Conservation (phyloP, 1,140 invertebrate species). For the Neodiprion fabricii region DNA sequence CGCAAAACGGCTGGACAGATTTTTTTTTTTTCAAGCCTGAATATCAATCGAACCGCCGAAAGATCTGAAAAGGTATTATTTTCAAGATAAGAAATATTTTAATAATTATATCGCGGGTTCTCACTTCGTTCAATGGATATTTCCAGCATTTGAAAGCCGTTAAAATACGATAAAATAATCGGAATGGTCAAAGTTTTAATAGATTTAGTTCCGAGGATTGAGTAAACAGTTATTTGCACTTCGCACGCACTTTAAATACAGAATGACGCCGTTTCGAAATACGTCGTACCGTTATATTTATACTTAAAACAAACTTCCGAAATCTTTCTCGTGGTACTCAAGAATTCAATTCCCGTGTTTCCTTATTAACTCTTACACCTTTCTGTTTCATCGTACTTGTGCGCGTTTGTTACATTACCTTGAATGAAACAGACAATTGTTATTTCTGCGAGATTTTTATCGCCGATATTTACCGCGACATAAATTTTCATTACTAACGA, state of each 20-base stretch:
- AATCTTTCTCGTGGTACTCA: too few relatives aligned
- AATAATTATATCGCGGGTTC: neutral
- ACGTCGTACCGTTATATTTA: too few relatives aligned
- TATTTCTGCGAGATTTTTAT: too few relatives aligned
- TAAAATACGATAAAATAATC: constrained; percentile 25
- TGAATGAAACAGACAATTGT: too few relatives aligned
- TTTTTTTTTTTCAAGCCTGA: neutral
- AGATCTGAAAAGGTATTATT: neutral
- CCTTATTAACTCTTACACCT: neutral
- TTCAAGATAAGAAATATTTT: neutral
- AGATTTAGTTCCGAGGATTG: constrained; percentile 24
- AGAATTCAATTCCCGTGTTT: too few relatives aligned
- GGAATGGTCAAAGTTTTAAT: constrained; percentile 25
- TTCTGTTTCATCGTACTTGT: constrained; percentile 21
- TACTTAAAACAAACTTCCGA: too few relatives aligned
- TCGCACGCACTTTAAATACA: constrained; percentile 10
- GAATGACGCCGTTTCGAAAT: neutral
- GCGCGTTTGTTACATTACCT: constrained; percentile 5
- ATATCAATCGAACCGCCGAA: neutral
- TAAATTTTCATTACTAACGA: too few relatives aligned
- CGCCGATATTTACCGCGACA: too few relatives aligned
- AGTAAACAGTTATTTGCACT: constrained; percentile 32
- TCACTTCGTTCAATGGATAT: constrained; percentile 20
- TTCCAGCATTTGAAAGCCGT: constrained; percentile 17
- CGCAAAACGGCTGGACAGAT: too few relatives aligned